These are phyloP conservation scores for Saccostrea cuccullata DNA, from an alignment of 1,140 invertebrate genomes.

Conservation along the genomic window DNA sequence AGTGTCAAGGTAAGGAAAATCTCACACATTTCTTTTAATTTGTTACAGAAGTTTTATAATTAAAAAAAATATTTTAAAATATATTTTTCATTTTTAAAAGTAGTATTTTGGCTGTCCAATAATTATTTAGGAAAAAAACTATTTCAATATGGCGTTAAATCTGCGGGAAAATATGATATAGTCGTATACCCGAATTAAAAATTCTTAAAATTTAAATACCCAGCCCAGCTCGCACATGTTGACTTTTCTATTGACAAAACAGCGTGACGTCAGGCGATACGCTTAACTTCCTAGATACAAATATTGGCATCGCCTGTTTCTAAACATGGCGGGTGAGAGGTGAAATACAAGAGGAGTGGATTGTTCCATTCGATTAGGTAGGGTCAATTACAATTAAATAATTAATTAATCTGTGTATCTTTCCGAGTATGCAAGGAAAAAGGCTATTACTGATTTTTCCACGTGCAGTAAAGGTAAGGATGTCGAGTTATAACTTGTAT, in stretches of 20 bases:
- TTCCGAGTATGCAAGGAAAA: not conserved
- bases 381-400: not conserved
- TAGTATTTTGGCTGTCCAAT: no score
- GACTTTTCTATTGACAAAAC: slow-evolving; percentile 13
- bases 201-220: not conserved
- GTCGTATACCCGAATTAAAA: not conserved
- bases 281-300: slow-evolving; percentile 35
- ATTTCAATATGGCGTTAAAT: no score
- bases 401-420: not conserved
- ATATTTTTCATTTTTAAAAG: no score
- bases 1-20: no score
- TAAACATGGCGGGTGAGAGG: slow-evolving; percentile 26
- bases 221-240: not conserved
- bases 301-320: slow-evolving; percentile 20
- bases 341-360: not conserved
- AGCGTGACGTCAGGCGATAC: slow-evolving; percentile 14
- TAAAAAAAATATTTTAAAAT: no score
- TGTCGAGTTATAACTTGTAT: not conserved
- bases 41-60: no score
- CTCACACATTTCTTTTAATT: no score
- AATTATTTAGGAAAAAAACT: no score
- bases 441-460: slow-evolving; percentile 3
- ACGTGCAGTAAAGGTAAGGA: not conserved
- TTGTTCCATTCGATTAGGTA: slow-evolving; percentile 17
- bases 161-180: no score